A percentile compares a stretch with the other conserved stretches of the same genome.
Conservation (phyloP, 2,888 invertebrate species). For the Caenorhabditis afra region DNA sequence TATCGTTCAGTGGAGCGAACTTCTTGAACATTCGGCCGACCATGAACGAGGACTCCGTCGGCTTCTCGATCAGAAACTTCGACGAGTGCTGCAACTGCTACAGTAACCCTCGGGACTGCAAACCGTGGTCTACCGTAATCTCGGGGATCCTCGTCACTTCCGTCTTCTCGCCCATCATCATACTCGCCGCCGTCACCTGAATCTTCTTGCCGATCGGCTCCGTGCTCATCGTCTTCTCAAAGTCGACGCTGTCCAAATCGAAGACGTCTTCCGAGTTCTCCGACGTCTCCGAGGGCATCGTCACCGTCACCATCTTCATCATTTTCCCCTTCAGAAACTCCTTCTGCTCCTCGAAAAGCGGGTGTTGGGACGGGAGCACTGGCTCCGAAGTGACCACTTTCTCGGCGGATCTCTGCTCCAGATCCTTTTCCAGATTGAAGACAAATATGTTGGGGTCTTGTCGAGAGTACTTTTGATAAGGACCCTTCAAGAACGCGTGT, state of each 20-base stretch:
- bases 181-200: conserved; percentile 36
- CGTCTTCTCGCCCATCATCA: conserved; percentile 35
- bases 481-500: conserved; percentile 61
- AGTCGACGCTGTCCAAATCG: conserved; percentile 19
- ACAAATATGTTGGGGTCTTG: conserved; percentile 47
- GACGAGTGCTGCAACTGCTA: conserved; percentile 38
- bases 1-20: conserved; percentile 54
- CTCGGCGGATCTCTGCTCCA: conserved; percentile 26
- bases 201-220: conserved; percentile 17
- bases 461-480: conserved; percentile 26
- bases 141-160: conserved; percentile 25
- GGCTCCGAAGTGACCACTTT: conserved; percentile 48
- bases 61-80: conserved; percentile 48
- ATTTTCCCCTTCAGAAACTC: conserved; percentile 49
- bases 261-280: conserved; percentile 52
- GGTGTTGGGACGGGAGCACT: conserved; percentile 45
- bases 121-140: conserved; percentile 10
- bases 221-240: conserved; percentile 4
- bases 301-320: conserved; percentile 9
- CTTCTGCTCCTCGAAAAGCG: conserved; percentile 55
- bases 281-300: conserved; percentile 28
- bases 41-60: conserved; percentile 38
- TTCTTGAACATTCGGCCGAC: conserved; percentile 61
- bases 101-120: not conserved
- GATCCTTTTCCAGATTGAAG: conserved; percentile 43